Evolutionary conservation across 2,888 invertebrate genomes (phyloP).

Genomic region (Catocala fraxini): DNA sequence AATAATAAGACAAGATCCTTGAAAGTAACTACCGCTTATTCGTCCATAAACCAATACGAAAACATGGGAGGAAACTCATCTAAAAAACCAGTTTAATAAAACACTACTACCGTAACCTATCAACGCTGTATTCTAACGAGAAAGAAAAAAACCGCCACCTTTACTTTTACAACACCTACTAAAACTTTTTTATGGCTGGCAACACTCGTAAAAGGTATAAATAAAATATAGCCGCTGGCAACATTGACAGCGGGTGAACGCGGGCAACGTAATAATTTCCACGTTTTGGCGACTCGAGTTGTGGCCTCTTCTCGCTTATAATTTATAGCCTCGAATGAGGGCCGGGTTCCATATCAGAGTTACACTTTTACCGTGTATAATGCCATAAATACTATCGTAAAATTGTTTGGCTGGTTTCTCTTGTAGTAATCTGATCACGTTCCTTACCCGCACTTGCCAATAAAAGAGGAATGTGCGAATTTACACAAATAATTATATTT

Average conservation of each 20-base stretch:
- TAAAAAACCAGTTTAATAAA: constrained; percentile 46
- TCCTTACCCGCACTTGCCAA: constrained; percentile 41
- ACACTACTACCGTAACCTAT: constrained; percentile 61
- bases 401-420: constrained; percentile 72
- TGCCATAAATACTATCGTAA: constrained; percentile 80
- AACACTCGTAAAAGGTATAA: constrained; percentile 83
- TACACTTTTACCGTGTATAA: constrained; percentile 59
- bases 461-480: constrained; percentile 48
- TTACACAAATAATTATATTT: constrained; percentile 45
- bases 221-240: constrained; percentile 78
- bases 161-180: constrained; percentile 78
- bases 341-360: constrained; percentile 57
- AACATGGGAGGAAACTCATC: constrained; percentile 22
- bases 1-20: constrained; percentile 2
- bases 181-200: constrained; percentile 81
- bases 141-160: constrained; percentile 63
- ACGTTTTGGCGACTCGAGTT: constrained; percentile 79
- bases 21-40: constrained; percentile 4
- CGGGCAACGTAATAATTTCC: constrained; percentile 77
- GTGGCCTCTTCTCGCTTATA: constrained; percentile 82
- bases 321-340: constrained; percentile 77
- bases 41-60: constrained; percentile 15
- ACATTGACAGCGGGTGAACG: constrained; percentile 67
- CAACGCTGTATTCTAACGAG: constrained; percentile 66
- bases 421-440: constrained; percentile 76